Evolutionary conservation across 2,888 invertebrate genomes (phyloP).

Genomic region (Diachrysia chrysitis): DNA sequence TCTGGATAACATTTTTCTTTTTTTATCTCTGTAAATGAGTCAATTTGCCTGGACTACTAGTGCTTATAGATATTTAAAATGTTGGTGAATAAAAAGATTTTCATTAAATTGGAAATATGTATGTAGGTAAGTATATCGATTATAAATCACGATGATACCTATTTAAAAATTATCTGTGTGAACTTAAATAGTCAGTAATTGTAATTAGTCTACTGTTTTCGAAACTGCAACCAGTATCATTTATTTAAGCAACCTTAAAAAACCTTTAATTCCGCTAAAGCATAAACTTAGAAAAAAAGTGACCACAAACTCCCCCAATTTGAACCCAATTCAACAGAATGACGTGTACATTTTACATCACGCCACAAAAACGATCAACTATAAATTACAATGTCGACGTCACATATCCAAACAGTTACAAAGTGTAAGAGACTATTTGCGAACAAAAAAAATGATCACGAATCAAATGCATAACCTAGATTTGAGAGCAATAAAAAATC

Average conservation of each 20-base stretch:
- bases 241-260: conserved; percentile 13
- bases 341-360: conserved; percentile 49
- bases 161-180: too few species aligned
- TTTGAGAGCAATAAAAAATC: conserved; percentile 80
- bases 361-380: conserved; percentile 36
- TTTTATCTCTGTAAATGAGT: too few species aligned
- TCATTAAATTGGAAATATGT: too few species aligned
- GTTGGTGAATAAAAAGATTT: too few species aligned
- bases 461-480: conserved; percentile 81
- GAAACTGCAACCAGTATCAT: too few species aligned
- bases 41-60: too few species aligned
- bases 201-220: too few species aligned
- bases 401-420: conserved; percentile 62
- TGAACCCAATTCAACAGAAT: conserved; percentile 45
- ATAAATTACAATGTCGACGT: conserved; percentile 51
- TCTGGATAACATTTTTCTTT: too few species aligned
- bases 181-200: too few species aligned
- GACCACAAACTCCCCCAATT: conserved; percentile 11
- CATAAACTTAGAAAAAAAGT: conserved; percentile 9
- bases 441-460: conserved; percentile 68
- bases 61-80: too few species aligned
- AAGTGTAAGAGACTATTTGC: conserved; percentile 56
- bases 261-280: conserved; percentile 8
- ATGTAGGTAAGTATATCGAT: too few species aligned
- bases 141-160: too few species aligned